Evolutionary conservation across 2,888 invertebrate species (phyloP).

Genomic region (Pristionchus entomophagus): DNA sequence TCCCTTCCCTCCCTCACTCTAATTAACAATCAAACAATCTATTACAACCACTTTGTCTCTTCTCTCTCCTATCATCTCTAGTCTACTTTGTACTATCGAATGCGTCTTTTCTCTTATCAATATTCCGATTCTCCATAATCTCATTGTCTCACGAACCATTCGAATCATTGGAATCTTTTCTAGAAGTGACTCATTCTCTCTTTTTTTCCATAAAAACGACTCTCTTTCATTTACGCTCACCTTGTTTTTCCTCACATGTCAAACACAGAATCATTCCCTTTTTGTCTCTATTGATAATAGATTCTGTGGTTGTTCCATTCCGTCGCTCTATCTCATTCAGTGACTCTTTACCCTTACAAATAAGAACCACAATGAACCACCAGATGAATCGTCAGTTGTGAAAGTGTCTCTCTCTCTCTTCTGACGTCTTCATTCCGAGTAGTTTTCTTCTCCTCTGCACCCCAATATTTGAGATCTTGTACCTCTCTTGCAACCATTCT

Average conservation of each 20-base stretch:
- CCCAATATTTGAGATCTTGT: neutral
- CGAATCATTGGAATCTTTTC: neutral
- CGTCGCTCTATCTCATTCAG: constrained; percentile 10
- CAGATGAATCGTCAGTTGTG: too few species aligned
- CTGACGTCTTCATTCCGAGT: neutral
- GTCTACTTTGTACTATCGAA: neutral
- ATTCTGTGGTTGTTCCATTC: too few species aligned
- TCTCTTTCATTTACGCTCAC: constrained; percentile 1
- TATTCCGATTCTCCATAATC: neutral
- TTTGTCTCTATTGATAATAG: constrained; percentile 2
- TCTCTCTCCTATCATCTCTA: neutral
- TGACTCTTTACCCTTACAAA: too few species aligned
- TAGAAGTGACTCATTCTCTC: constrained; percentile 1
- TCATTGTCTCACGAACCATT: neutral
- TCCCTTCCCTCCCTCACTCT: neutral
- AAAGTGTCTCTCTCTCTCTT: constrained; percentile 34
- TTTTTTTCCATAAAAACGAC: neutral
- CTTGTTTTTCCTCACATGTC: constrained; percentile 7
- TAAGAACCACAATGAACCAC: too few species aligned
- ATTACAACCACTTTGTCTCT: neutral
- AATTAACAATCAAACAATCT: neutral
- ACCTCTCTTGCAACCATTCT: neutral
- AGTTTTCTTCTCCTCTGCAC: neutral
- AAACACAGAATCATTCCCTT: neutral
- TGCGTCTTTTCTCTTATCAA: neutral